Evolutionary conservation across 2,797 vertebrate species (phyloP), one percentile per base, ranked within the genome.

Genomic region (Hipposideros larvatus): DNA sequence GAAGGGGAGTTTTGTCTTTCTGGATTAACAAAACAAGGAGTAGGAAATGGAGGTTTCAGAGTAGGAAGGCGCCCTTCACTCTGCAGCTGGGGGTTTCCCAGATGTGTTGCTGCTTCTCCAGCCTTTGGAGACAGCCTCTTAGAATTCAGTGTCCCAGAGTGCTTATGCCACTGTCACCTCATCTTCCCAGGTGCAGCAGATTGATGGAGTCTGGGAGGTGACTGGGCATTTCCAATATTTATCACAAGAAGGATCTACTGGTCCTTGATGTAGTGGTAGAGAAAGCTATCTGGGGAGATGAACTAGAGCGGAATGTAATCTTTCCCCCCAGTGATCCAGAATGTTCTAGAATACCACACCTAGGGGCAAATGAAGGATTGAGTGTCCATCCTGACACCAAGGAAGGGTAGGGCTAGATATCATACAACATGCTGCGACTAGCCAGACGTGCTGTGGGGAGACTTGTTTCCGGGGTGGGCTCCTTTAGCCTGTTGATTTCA

Each of bases 1-100:
- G 59, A 87, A 94, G 71, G 75, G 73, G 66, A 94, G 70, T 70
- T 92, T 79, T 34, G 18, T 57, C 57, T 73, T 94, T 73, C 78
- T 90, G 70, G 65, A 75, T 73, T 85, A 90, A 65, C 21, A 68
- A 87, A 77, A 48, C n/a, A 53, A 70, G 41, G 59, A 53, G n/a
- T 53, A 31, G 37, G n/a, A 96, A 85, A 75, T 73, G 34, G 66
- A 94, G 4, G 24, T 75, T 85, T 80, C 18, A 63, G 75, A 83
- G 48, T n/a, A 79, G 79, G 87, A 94, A 95, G 71, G 37, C 31
- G 24, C 24, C 53, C 21, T 77, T 85, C 31, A 43, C 14, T 78
- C 57, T 85, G n/a, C 22, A 92, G 51, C 65, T 41, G 10, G 28
- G 68, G 16, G 73, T 91, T 90, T 78, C 87, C 77, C n/a, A 71